Conservation (phyloP, 2,797 vertebrate genomes). For the Calcarius lapponicus region DNA sequence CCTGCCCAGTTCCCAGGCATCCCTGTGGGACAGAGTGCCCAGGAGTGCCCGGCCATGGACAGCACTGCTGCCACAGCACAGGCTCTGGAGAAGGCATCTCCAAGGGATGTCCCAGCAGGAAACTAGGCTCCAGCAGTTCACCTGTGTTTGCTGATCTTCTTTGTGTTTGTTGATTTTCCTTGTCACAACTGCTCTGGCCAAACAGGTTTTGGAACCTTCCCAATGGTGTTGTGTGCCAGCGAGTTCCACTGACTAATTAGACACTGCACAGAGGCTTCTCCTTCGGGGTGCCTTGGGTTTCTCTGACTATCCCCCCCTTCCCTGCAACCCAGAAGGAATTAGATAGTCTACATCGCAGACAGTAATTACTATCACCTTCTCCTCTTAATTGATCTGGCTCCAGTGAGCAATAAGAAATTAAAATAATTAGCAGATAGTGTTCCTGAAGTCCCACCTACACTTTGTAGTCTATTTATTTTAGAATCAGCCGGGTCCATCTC, state of each 20-base stretch:
- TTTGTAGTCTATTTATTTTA: constrained; percentile 17
- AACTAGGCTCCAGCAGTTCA: neutral
- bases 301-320: neutral
- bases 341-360: constrained; percentile 29
- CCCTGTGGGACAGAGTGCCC: neutral
- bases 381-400: constrained; percentile 67
- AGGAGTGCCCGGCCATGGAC: fast-evolving
- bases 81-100: neutral
- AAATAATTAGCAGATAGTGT: constrained; percentile 56
- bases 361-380: constrained; percentile 64
- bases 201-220: constrained; percentile 23
- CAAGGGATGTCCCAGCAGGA: neutral
- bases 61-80: fast-evolving
- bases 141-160: neutral
- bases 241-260: constrained; percentile 52
- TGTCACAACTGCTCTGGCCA: neutral
- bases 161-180: neutral
- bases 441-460: constrained; percentile 1
- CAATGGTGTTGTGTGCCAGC: neutral
- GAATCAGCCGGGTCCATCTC: neutral
- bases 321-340: constrained; percentile 55
- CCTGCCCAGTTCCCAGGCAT: neutral
- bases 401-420: constrained; percentile 61
- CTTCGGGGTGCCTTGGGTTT: neutral
- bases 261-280: constrained; percentile 10